Percentiles rank a stretch among this genome's conserved stretches.
phyloP scores from a whole-genome alignment of 2,797 vertebrate genomes.

The Pygocentrus nattereri region DNA sequence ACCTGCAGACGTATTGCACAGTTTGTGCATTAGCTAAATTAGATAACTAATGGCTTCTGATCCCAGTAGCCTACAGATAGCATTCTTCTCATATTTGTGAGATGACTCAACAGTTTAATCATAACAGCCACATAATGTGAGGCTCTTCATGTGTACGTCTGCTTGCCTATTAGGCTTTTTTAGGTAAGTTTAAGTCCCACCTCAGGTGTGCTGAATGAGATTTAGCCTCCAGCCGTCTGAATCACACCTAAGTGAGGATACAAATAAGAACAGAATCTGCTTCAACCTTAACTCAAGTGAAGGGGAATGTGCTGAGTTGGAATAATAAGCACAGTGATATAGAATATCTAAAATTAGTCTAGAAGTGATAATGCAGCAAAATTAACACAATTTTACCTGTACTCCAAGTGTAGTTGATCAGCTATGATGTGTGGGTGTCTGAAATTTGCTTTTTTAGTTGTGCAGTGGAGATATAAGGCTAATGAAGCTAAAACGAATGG shows the following conservation, averaged over 20 bases:
- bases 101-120: conserved; percentile 11
- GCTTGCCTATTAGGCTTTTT: not conserved
- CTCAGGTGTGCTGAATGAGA: not conserved
- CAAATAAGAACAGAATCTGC: conserved; percentile 6
- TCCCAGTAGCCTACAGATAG: not conserved
- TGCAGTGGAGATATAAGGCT: too few relatives aligned
- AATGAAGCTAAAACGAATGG: too few relatives aligned
- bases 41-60: conserved; percentile 14
- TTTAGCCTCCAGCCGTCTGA: not conserved
- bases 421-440: too few relatives aligned
- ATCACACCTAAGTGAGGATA: not conserved
- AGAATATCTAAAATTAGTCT: too few relatives aligned
- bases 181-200: not conserved
- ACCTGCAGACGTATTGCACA: conserved; percentile 37
- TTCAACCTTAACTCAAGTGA: not conserved
- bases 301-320: too few relatives aligned
- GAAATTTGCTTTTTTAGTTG: too few relatives aligned
- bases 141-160: not conserved
- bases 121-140: not conserved
- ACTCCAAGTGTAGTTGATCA: too few relatives aligned
- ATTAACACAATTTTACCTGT: too few relatives aligned
- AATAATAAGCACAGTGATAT: too few relatives aligned
- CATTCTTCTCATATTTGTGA: conserved; percentile 16
- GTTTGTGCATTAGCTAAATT: conserved; percentile 11
- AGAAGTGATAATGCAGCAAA: too few relatives aligned